phyloP scores from a whole-genome alignment of 2,888 invertebrate genomes.

The Copidosoma aretas region DNA sequence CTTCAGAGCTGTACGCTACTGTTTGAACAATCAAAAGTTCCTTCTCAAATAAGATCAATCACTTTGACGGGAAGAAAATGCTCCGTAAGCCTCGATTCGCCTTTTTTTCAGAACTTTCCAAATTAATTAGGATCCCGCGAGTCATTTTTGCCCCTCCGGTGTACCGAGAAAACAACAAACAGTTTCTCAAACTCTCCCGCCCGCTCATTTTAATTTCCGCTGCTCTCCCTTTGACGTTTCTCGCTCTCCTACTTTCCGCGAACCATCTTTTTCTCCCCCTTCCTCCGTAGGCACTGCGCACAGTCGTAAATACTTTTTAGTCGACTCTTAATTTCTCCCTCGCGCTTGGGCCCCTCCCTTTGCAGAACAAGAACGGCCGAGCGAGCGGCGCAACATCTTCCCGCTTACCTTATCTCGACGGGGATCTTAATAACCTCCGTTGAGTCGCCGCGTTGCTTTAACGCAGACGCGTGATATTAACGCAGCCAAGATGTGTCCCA shows the following conservation, averaged over 20 bases:
- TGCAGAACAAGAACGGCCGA: slow-evolving; percentile 8
- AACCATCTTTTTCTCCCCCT: background rate
- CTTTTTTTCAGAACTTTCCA: background rate
- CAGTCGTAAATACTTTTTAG: background rate
- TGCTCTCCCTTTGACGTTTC: slow-evolving; percentile 1
- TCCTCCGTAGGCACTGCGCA: too few relatives aligned
- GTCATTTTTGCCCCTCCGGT: background rate
- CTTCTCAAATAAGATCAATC: background rate
- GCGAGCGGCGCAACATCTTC: slow-evolving; percentile 18
- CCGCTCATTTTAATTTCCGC: background rate
- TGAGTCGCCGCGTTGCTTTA: slow-evolving; percentile 14
- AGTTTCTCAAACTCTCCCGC: background rate
- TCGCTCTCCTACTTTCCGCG: too few relatives aligned
- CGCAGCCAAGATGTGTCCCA: slow-evolving; percentile 33
- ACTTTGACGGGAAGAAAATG: background rate
- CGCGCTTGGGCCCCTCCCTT: background rate
- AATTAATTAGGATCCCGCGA: background rate
- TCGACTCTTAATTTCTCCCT: background rate
- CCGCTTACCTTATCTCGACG: slow-evolving; percentile 36
- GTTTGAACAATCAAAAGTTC: background rate
- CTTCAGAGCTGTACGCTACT: too few relatives aligned
- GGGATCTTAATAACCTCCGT: slow-evolving; percentile 38
- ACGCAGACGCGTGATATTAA: slow-evolving; percentile 27
- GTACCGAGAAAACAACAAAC: background rate
- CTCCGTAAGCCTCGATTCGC: background rate